Base-by-base conservation (phyloP, 1,140 invertebrate genomes). In the Zaprionus inermis region DNA sequence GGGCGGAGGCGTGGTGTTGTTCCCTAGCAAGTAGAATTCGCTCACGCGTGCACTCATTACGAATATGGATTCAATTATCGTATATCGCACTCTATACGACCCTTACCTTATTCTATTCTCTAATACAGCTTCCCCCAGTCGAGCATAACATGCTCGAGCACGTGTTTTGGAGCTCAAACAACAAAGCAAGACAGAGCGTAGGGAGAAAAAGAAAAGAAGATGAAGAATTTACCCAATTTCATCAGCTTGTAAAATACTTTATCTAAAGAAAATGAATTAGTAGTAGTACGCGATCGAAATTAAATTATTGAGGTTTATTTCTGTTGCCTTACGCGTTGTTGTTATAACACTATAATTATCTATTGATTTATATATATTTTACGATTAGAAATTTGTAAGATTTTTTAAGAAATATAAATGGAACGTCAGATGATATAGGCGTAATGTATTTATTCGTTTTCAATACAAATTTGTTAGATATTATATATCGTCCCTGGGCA, bases 51-150 rank as follows among this genome's bases (percentile, higher is more conserved):
- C 74, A 81, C 78, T 84, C 81, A 84, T 84, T 84, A 84, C 69
- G 69, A 72, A 81, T 81, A 86, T 85, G 58, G 75, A 85, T 85
- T 86, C 78, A 85, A 85, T 86, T 84, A 84, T 72, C 32, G 41
- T 80, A 73, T 70, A 75, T 77, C 63, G 79, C 73, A 55, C 56
- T 49, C 36, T 51, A 55, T 49, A 22, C 7, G 16, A 16, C n/a
- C 38, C 7, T 16, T 16, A 9, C 16, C n/a, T 44, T 6, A 3
- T 14, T 38, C n/a, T 38, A 5, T 38, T n/a, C n/a, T n/a, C n/a
- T n/a, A n/a, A n/a, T n/a, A n/a, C n/a, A n/a, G n/a, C n/a, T n/a
- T n/a, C n/a, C n/a, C n/a, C n/a, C n/a, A n/a, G n/a, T n/a, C n/a
- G n/a, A n/a, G n/a, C n/a, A n/a, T n/a, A n/a, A n/a, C n/a, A n/a